Conservation (phyloP, 2,113 vertebrate genomes). For the Rynchops niger region DNA sequence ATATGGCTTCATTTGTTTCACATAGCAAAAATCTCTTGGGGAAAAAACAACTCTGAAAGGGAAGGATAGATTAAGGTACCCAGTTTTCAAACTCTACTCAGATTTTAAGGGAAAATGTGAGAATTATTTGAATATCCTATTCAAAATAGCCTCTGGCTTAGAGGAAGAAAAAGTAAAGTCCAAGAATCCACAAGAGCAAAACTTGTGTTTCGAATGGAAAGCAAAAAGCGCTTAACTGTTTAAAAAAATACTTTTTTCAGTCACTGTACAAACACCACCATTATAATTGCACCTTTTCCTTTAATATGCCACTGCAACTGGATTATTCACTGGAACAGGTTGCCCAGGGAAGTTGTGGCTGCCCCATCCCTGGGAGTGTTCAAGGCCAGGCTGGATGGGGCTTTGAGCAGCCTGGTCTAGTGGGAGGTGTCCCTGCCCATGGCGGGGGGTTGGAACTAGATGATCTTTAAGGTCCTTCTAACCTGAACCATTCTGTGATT, state of each 20-base stretch:
- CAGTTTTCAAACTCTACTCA: not conserved
- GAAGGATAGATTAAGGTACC: not conserved
- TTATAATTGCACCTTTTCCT: not conserved
- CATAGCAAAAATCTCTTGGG: not conserved
- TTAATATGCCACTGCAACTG: not conserved
- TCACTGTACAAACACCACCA: not conserved
- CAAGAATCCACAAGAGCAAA: not conserved
- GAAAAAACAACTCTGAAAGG: not conserved
- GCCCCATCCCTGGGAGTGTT: no score
- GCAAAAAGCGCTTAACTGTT: not conserved
- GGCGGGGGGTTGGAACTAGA: no score
- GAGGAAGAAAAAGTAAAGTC: not conserved
- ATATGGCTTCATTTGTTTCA: slow-evolving; percentile 11
- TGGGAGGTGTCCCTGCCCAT: no score
- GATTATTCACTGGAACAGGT: not conserved
- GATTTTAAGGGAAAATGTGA: not conserved
- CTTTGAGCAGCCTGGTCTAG: no score
- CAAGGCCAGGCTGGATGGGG: no score
- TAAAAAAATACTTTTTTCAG: not conserved
- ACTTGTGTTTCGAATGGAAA: not conserved
- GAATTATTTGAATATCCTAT: not conserved
- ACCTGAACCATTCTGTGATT: no score
- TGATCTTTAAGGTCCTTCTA: no score
- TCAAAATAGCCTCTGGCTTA: not conserved
- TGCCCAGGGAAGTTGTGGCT: no score